A percentile compares a stretch with the other conserved stretches of the same genome.
Conservation (phyloP, 2,888 invertebrate species). For the Fabriciana adippe region DNA sequence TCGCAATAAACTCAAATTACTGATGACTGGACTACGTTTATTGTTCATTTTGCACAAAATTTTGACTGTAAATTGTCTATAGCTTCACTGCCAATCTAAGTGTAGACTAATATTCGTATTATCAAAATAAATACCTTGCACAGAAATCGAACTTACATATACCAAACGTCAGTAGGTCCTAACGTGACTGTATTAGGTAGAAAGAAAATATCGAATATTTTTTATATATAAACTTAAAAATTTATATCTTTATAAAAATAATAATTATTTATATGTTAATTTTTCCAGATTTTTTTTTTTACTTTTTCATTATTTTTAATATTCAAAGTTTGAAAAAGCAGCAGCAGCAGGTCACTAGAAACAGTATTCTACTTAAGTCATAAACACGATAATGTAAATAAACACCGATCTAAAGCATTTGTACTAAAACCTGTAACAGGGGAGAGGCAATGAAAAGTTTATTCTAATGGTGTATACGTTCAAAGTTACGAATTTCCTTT, state of each 20-base stretch:
- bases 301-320: too few relatives aligned
- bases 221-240: neutral
- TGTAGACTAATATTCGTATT: too few relatives aligned
- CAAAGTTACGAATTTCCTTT: constrained; percentile 35
- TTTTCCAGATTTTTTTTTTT: neutral
- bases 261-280: too few relatives aligned
- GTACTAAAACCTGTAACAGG: constrained; percentile 33
- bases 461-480: constrained; percentile 36
- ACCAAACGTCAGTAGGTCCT: too few relatives aligned
- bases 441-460: constrained; percentile 41
- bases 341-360: neutral
- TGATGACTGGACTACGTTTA: constrained; percentile 33
- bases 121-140: too few relatives aligned
- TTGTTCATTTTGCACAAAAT: constrained; percentile 11
- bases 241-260: neutral
- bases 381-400: neutral
- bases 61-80: neutral
- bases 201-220: neutral
- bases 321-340: too few relatives aligned
- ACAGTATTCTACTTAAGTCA: neutral
- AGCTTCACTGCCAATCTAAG: neutral
- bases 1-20: constrained; percentile 37
- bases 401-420: constrained; percentile 26
- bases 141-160: too few relatives aligned
- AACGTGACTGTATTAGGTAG: neutral